Conservation (phyloP, 2,113 vertebrate genomes). For the Protobothrops mucrosquamatus region DNA sequence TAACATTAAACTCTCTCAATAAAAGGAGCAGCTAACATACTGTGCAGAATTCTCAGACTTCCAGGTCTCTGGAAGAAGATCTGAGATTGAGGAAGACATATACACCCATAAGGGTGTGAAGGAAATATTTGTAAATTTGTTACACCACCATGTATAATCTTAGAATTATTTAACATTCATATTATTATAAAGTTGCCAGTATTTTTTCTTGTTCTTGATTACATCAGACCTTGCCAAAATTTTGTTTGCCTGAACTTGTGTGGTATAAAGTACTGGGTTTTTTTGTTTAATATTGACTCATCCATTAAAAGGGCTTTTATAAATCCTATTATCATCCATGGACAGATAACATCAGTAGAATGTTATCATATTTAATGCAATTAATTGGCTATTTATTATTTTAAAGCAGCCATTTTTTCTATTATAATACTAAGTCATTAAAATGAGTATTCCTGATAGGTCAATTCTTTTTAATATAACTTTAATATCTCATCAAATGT, state of each 20-base stretch:
- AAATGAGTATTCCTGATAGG: not conserved
- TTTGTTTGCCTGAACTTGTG: not conserved
- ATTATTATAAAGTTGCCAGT: not conserved
- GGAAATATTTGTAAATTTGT: not conserved
- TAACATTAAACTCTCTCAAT: not conserved
- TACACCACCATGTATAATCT: not conserved
- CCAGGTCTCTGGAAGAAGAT: too few species aligned
- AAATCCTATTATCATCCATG: constrained; percentile 14
- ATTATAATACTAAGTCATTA: constrained; percentile 6
- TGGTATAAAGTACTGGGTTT: not conserved
- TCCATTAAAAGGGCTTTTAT: not conserved
- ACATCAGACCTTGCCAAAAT: not conserved
- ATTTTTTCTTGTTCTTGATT: not conserved
- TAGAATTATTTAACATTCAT: not conserved
- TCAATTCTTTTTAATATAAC: not conserved
- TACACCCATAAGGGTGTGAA: not conserved
- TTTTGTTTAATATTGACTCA: constrained; percentile 4
- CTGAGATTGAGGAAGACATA: too few species aligned
- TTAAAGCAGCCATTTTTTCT: not conserved
- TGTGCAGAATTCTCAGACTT: not conserved
- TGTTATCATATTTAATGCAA: constrained; percentile 6
- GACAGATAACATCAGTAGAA: not conserved
- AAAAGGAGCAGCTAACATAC: not conserved
- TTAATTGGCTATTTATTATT: constrained; percentile 26
- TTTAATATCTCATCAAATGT: constrained; percentile 14